Evolutionary conservation across 2,797 vertebrate species (phyloP).

Genomic region (Delichon dasypus): DNA sequence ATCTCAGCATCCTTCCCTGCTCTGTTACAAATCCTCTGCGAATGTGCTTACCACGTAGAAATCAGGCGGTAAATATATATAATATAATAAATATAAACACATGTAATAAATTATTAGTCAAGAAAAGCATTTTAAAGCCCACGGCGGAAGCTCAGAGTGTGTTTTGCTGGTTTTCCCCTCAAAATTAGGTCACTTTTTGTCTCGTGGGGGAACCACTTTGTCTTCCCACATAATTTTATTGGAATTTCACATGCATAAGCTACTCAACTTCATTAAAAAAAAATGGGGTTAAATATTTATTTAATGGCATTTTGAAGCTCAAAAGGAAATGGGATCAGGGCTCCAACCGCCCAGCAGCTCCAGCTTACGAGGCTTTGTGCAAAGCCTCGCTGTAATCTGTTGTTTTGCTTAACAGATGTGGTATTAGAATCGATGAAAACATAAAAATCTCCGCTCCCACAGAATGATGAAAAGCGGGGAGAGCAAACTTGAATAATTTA

Average conservation of each 20-base stretch:
- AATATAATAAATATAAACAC: background rate
- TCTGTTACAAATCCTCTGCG: no score
- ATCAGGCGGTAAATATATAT: background rate
- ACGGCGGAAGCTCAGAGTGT: background rate
- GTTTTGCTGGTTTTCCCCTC: background rate
- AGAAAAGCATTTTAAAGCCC: background rate
- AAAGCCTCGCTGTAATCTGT: background rate
- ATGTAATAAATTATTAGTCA: background rate
- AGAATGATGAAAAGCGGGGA: background rate
- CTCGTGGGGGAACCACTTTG: background rate
- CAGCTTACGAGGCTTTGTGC: background rate
- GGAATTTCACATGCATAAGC: background rate
- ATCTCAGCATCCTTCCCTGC: background rate
- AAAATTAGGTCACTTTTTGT: background rate
- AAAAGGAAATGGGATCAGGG: background rate
- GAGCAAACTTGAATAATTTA: background rate
- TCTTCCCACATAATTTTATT: background rate
- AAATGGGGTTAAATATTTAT: background rate
- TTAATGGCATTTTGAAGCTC: background rate
- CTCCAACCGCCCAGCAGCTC: background rate
- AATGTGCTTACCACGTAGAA: background rate
- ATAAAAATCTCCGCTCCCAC: background rate
- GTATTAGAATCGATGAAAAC: background rate
- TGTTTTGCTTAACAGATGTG: background rate
- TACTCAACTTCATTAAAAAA: background rate